Conservation (phyloP, 2,797 vertebrate genomes). For the Calcarius lapponicus region DNA sequence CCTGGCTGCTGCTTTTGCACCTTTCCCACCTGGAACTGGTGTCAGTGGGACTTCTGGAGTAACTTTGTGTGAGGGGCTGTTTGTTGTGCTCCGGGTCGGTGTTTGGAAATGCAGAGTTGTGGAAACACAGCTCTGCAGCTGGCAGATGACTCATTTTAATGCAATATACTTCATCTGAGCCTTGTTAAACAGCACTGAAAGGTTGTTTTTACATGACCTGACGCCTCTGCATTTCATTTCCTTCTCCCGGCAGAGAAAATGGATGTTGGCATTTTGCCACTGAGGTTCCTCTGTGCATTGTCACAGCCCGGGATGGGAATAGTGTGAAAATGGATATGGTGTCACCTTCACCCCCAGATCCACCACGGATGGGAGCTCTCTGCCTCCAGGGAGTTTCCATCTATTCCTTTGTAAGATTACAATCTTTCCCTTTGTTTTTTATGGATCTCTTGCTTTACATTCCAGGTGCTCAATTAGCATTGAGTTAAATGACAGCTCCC, state of each 20-base stretch:
- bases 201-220: background rate
- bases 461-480: background rate
- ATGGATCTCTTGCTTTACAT: background rate
- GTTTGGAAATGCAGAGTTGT: background rate
- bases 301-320: background rate
- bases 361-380: background rate
- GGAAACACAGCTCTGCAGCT: background rate
- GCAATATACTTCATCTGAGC: background rate
- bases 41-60: background rate
- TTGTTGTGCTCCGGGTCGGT: background rate
- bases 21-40: background rate
- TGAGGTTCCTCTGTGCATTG: background rate
- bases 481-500: background rate
- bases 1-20: background rate
- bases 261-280: background rate
- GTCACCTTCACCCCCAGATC: background rate
- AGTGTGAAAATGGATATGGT: background rate
- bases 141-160: background rate
- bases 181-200: background rate
- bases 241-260: background rate
- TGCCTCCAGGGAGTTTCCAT: too few species aligned
- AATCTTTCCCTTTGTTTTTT: background rate
- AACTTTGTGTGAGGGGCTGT: background rate
- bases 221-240: background rate
- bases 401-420: background rate